A percentile compares a stretch with the other conserved stretches of the same genome.
Conservation (phyloP, 2,113 vertebrate species). For the Pteruthius melanotis region DNA sequence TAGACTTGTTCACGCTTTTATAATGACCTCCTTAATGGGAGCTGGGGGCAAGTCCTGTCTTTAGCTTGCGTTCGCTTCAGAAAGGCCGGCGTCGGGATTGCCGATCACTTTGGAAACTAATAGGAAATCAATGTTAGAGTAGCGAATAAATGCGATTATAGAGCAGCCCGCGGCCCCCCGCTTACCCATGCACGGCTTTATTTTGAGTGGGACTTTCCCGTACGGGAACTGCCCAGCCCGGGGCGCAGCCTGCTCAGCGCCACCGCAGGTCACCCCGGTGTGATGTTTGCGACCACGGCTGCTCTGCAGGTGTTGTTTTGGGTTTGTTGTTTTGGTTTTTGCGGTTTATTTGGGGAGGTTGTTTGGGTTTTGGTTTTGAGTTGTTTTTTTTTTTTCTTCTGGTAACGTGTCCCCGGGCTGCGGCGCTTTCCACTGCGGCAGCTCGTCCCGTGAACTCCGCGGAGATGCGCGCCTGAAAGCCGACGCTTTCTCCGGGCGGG, state of each 20-base stretch:
- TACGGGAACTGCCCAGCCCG: not conserved
- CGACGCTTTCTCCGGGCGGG: not conserved
- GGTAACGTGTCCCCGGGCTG: not conserved
- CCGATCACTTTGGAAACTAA: constrained; percentile 69
- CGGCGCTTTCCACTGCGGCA: not conserved
- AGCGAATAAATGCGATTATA: constrained; percentile 53
- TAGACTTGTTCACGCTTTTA: constrained; percentile 95
- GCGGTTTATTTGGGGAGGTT: not conserved
- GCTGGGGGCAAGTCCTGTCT: constrained; percentile 75
- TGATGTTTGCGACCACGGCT: not conserved
- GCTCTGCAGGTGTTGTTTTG: not conserved
- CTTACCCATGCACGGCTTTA: not conserved
- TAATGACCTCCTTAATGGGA: constrained; percentile 89
- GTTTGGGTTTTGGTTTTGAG: not conserved
- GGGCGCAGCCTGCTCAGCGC: not conserved
- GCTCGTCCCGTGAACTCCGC: not conserved
- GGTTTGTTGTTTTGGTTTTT: not conserved
- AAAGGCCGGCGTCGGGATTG: constrained; percentile 64
- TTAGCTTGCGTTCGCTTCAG: constrained; percentile 60
- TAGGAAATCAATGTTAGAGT: constrained; percentile 71
- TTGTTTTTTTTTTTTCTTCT: not conserved
- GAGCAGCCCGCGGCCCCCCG: not conserved
- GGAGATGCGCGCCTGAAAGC: not conserved
- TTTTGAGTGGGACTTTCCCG: not conserved
- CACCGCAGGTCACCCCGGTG: not conserved